Evolutionary conservation across 2,797 vertebrate genomes (phyloP).

Genomic region (Oreochromis mossambicus): DNA sequence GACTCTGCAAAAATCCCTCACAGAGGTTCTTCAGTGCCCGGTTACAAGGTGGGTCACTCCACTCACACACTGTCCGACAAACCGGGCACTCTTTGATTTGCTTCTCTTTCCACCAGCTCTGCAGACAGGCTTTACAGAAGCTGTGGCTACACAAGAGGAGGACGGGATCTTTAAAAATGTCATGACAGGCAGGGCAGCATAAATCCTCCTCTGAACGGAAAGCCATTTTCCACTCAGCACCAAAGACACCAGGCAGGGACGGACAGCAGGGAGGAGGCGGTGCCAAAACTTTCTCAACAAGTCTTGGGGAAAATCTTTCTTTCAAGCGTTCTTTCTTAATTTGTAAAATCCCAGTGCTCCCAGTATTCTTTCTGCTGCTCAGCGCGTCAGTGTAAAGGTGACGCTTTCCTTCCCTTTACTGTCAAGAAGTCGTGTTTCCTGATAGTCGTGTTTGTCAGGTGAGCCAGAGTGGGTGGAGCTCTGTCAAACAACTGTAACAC

Average conservation of each 20-base stretch:
- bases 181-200: not conserved
- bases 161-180: slow-evolving; percentile 12
- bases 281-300: not conserved
- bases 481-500: not conserved
- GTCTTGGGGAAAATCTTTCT: not conserved
- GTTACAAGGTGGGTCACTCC: not conserved
- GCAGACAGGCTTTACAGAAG: slow-evolving; percentile 20
- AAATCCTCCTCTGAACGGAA: not conserved
- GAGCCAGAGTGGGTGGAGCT: not conserved
- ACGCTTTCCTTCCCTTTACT: not conserved
- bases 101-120: slow-evolving; percentile 4
- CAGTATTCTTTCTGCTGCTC: not conserved
- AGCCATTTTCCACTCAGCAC: not conserved
- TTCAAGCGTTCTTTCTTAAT: fast-evolving
- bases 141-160: slow-evolving; percentile 23
- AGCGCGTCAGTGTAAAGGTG: not conserved
- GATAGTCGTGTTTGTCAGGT: not conserved
- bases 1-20: not conserved
- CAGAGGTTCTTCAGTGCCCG: slow-evolving; percentile 20
- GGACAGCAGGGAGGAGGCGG: fast-evolving
- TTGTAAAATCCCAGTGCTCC: not conserved
- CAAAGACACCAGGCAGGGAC: not conserved
- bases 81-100: not conserved
- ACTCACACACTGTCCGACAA: not conserved
- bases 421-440: not conserved